These are phyloP conservation scores for Phodopus roborovskii DNA, from an alignment of 2,113 vertebrate species.

Conservation along the genomic window DNA sequence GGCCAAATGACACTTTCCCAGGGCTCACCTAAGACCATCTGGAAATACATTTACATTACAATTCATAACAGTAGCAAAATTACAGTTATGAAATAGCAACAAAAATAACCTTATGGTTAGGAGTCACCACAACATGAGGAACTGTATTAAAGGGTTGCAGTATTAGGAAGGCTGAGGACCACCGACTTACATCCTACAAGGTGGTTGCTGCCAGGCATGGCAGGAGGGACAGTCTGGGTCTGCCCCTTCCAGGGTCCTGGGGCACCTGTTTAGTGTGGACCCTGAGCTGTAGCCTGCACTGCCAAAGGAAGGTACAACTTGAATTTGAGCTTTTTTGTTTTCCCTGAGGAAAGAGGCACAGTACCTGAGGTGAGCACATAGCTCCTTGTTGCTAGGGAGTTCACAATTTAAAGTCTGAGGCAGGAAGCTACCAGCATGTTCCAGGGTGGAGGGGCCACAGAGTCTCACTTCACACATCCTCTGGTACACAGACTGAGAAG, in stretches of 20 bases:
- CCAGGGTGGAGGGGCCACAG: neutral
- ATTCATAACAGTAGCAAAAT: neutral
- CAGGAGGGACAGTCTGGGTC: neutral
- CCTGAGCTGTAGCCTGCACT: neutral
- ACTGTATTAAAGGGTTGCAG: neutral
- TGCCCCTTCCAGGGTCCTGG: slow-evolving; percentile 24
- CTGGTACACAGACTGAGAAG: neutral
- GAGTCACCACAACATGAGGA: neutral
- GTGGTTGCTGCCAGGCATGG: slow-evolving; percentile 48
- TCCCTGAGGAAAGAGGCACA: slow-evolving; percentile 84
- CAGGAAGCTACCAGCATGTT: slow-evolving; percentile 46
- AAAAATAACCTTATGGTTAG: neutral
- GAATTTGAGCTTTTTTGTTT: slow-evolving; percentile 72
- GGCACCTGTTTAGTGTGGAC: neutral
- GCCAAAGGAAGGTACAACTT: slow-evolving; percentile 73
- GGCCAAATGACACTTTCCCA: neutral
- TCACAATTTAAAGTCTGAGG: slow-evolving; percentile 73
- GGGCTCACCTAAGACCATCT: neutral
- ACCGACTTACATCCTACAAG: neutral
- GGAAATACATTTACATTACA: neutral
- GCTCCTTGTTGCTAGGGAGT: slow-evolving; percentile 69
- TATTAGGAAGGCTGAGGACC: neutral
- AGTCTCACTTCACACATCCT: neutral
- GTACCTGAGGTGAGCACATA: slow-evolving; percentile 66
- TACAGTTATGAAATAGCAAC: neutral